These are phyloP conservation scores for Musca vetustissima DNA, from an alignment of 1,140 invertebrate species.

Conservation along the genomic window DNA sequence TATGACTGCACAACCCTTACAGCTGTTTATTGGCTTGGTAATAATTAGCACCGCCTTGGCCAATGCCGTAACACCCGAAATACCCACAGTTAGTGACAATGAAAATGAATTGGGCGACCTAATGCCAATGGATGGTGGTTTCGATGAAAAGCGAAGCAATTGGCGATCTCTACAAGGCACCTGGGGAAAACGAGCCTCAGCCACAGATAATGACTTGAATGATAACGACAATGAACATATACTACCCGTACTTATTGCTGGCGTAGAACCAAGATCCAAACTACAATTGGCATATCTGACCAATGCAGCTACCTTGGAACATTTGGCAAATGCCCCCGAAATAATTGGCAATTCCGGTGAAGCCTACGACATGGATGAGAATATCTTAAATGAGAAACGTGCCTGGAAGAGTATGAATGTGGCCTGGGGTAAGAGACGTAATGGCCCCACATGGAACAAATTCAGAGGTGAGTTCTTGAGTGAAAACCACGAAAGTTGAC, in stretches of 20 bases:
- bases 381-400: conserved; percentile 58
- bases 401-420: conserved; percentile 65
- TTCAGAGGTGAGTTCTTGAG: conserved; percentile 62
- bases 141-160: neutral
- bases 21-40: no score
- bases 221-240: conserved; percentile 9
- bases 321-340: conserved; percentile 19
- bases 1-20: no score
- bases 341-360: neutral
- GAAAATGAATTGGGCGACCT: neutral
- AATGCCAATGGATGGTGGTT: conserved; percentile 2
- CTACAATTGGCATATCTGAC: conserved; percentile 22
- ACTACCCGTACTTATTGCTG: conserved; percentile 11
- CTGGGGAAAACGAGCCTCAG: conserved; percentile 14
- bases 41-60: neutral
- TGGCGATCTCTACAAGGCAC: neutral
- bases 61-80: neutral
- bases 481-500: neutral
- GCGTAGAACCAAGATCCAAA: conserved; percentile 16
- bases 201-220: conserved; percentile 10
- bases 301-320: conserved; percentile 15
- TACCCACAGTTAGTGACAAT: conserved; percentile 2
- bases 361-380: conserved; percentile 25
- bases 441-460: conserved; percentile 62
- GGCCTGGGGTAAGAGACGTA: conserved; percentile 65